Evolutionary conservation across 2,797 vertebrate species (phyloP), one percentile per base, ranked within the genome.

Genomic region (Sebastes hubbsi): DNA sequence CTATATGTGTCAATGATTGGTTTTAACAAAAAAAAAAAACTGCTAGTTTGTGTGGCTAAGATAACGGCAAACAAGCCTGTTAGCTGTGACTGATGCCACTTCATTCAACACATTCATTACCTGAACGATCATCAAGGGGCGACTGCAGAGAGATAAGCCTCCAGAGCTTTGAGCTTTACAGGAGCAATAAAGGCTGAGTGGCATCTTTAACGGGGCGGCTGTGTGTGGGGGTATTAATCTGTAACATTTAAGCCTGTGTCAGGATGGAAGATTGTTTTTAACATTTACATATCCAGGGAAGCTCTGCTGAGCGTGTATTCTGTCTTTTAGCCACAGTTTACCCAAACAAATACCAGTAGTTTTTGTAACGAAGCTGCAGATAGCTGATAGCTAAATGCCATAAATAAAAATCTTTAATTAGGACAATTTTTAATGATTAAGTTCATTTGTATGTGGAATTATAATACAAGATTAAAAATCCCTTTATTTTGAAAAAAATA

Each of bases 61-160:
- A 95, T 95, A 95, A 95, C 87, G 34, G 82, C 85, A 84, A 90
- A 88, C 90, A 92, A 83, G 87, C 85, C 79, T 52, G 80, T 89
- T 93, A 80, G 88, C 86, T 72, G 88, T 95, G 91, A 95, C 86
- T 80, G 89, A 95, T 92, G 89, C 72, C 82, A 84, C 87, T 93
- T 93, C 82, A 88, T 91, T 94, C 91, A 92, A 92, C 87, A 89
- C 91, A 92, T 93, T 90, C 85, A 93, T 95, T 94, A 91, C 86
- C 72, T 75, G 77, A 91, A 93, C 60, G 76, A 88, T 82, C 64
- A 58, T 77, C 32, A n/a, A 77, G 85, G 84, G 73, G 86, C 88
- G 66, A 91, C 75, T 62, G 78, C 70, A 27, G 75, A 46, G 82
- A 93, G 90, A 93, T 92, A 90, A 90, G 90, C 88, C 87, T 63